Base-by-base conservation (phyloP, 2,113 vertebrate genomes). In the Tragelaphus imberbis region DNA sequence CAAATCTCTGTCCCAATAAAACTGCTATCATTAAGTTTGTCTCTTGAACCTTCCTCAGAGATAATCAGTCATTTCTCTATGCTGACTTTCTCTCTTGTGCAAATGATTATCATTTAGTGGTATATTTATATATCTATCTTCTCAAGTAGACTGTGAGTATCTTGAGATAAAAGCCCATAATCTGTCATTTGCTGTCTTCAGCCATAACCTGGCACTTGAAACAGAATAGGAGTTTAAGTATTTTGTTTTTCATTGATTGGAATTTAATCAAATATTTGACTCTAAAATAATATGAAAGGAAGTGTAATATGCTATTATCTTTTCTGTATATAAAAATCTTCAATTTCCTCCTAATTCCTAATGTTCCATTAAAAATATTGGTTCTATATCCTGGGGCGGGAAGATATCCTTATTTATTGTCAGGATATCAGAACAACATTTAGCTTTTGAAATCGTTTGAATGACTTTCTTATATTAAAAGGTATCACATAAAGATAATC, bases 181-280 rank as follows among this genome's bases (percentile, higher is more conserved):
- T n/a, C 75, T 84, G 4, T 40, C 53, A 56, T 30, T 85, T 77
- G 3, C 36, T 81, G 0, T 95, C 89, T 89, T 36, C 15, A 77
- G 16, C 14, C 12, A 1, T 77, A 91, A 53, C 6, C 17, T 87
- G 23, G 6, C 44, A 79, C 6, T 25, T 61, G 27, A 80, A 92
- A 81, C 63, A 93, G 19, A 91, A 68, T 28, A 47, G 6, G 8
- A 55, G 7, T 68, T 28, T 3, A 93, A 44, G 8, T 81, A 91
- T 91, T 79, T 93, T 91, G 58, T 47, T 71, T 95, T 61, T 82
- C 17, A 92, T 77, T 88, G 33, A 90, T 84, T 94, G 91, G 55
- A 81, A 63, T 36, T 47, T 53, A 97, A 28, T 84, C 4, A 91
- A 81, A 47, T 21, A 55, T 61, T 68, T 90, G 9, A 21, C 36